Evolutionary conservation across 2,888 invertebrate genomes (phyloP), one percentile per base, ranked within the genome.

Genomic region (Thecocarcelia acutangulata): DNA sequence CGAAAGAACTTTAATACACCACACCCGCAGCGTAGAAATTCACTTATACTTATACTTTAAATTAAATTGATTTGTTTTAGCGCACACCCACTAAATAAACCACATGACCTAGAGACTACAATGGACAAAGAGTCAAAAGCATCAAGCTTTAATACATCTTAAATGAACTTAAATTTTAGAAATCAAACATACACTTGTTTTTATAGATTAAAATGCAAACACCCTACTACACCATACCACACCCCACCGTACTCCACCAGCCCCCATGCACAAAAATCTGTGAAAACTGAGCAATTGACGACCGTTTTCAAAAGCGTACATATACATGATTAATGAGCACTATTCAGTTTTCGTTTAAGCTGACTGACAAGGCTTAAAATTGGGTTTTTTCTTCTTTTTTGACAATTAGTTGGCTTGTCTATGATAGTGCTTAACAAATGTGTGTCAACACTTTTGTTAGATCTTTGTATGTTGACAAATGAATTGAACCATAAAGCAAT

Each of bases 31-130:
- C 40, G 24, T 40, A 50, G 48, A 56, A 50, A 42, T 19, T 21
- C 9, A 13, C 42, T 28, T 28, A 28, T 28, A 33, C 28, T 50
- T 33, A 13, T 28, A 4, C 40, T 63, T 52, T 19, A 33, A 69
- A 61, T 64, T 80, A 15, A 33, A 76, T 54, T 42, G 28, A 44
- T 21, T 21, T 42, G 17, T 15, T 8, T 12, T n/a, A 13, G n/a
- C 17, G 13, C 44, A 77, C 77, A 69, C 68, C 77, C 81, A 68
- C 79, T 28, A 37, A 42, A 61, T 63, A 21, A 69, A 44, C 63
- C 52, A 70, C 21, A 70, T 75, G 70, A 80, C 80, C 80, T 54
- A 70, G 66, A 80, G 80, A 70, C 70, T 44, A 15, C 24, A 58
- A 48, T 37, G 46, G 46, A 13, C n/a, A 63, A 69, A 56, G n/a